Base-by-base conservation (phyloP, 2,888 invertebrate genomes). In the Agonum fuliginosum region DNA sequence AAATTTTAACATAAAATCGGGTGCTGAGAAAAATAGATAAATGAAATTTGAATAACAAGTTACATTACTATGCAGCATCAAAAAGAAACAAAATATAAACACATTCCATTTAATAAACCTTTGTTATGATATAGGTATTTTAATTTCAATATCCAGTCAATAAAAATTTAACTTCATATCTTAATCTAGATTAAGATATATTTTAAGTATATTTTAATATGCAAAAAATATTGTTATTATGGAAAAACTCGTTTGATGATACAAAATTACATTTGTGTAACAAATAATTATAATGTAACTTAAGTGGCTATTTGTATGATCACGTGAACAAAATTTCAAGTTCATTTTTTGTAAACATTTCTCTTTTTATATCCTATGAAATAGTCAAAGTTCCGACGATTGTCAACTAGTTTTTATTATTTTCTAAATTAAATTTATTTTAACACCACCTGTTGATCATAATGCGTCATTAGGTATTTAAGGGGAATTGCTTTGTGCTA, bases 211-310 rank as follows among this genome's bases (percentile, higher is more conserved):
- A 37, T 37, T 37, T n/a, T 19, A n/a, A n/a, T n/a, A n/a, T 22
- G 20, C 54, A 54, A 54, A 54, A 24, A 54, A 22, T 54, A 12
- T 10, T 48, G 4, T 2, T 54, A 22, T 22, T n/a, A 22, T 20
- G 3, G 5, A 22, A 54, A 24, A 54, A 24, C 22, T 54, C 54
- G 24, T 54, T 22, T 54, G 54, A 20, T 54, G 22, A 17, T 62
- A 30, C 8, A 30, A 30, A 30, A 8, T 30, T 30, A 62, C 8
- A 46, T 8, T 30, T 62, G 27, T 62, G 30, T 62, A 27, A 62
- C 17, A 34, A 62, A 62, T 58, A 58, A 58, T 62, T 62, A 62
- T 58, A 58, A 58, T 62, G 30, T 30, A 27, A 62, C 17, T 30
- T 17, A 62, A 62, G 17, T 34, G 58, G 30, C 17, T 30, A 30